These are phyloP conservation scores for Myotis pilosus DNA, from an alignment of 2,797 vertebrate genomes.

Conservation along the genomic window DNA sequence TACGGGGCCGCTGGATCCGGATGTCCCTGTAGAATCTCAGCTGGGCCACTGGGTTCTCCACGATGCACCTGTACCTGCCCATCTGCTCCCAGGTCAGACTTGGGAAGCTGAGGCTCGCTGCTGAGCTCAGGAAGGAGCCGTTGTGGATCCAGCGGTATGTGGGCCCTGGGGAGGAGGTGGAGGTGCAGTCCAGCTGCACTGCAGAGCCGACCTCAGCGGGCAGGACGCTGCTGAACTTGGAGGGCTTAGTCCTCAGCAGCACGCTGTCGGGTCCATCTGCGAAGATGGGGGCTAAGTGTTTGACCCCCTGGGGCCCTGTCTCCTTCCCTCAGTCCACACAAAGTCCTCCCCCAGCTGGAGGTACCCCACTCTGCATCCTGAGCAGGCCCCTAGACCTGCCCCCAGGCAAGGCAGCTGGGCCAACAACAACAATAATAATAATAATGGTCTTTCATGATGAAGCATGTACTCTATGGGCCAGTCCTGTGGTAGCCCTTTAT, in stretches of 20 bases:
- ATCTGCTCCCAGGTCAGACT: slow-evolving; percentile 16
- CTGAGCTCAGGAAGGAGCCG: not conserved
- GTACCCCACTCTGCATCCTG: not conserved
- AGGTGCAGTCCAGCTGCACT: not conserved
- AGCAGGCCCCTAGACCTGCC: not conserved
- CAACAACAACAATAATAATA: accelerated
- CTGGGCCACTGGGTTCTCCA: not conserved
- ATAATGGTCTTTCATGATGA: not conserved
- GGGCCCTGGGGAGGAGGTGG: not conserved
- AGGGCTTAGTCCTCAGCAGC: not conserved
- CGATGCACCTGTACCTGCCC: not conserved
- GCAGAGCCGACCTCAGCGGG: not conserved
- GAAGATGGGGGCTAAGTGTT: not conserved
- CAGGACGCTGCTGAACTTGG: accelerated
- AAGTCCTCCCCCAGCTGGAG: not conserved
- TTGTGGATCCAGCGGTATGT: slow-evolving; percentile 2
- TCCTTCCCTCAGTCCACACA: not conserved
- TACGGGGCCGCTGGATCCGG: not conserved
- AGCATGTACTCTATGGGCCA: not conserved
- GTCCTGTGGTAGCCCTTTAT: accelerated
- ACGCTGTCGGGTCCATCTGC: not conserved
- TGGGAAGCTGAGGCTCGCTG: not conserved
- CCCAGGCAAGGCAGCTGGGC: not conserved
- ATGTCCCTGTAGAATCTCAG: not conserved
- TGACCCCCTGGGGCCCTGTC: not conserved